phyloP scores from a whole-genome alignment of 2,888 invertebrate genomes.

The Anoncus sp. region DNA sequence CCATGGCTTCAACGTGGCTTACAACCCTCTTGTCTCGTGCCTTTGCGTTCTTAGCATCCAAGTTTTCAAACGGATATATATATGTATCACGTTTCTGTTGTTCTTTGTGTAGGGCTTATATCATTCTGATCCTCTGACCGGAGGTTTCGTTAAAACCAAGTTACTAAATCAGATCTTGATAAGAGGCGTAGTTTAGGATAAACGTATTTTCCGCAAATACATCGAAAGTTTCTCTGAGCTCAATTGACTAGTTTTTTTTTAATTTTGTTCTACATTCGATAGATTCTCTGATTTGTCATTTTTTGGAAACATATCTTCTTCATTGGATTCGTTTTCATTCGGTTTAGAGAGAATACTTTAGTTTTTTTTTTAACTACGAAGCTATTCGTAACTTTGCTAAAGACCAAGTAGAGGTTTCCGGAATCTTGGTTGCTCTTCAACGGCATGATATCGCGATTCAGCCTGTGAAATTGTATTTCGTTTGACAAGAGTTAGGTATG shows the following conservation, averaged over 20 bases:
- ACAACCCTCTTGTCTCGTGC: slow-evolving; percentile 15
- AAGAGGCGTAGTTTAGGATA: slow-evolving; percentile 9
- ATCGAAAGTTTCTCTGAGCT: no score
- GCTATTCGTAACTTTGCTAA: no score
- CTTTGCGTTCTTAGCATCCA: slow-evolving; percentile 8
- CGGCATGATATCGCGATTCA: no score
- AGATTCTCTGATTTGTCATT: no score
- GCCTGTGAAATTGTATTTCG: neutral
- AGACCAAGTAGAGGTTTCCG: no score
- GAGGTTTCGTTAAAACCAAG: slow-evolving; percentile 2
- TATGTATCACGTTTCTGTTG: neutral
- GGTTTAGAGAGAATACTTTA: no score
- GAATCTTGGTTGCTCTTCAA: no score
- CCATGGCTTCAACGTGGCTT: slow-evolving; percentile 16
- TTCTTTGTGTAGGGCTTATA: neutral
- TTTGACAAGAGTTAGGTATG: neutral
- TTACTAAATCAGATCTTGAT: neutral
- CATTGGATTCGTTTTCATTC: no score
- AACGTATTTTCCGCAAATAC: slow-evolving; percentile 1
- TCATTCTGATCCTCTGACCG: neutral
- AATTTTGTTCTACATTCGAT: no score
- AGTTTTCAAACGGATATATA: neutral
- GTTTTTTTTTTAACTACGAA: no score
- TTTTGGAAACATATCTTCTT: no score
- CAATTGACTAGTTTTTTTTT: no score